Evolutionary conservation across 2,113 vertebrate genomes (phyloP).

Genomic region (Serilophus lunatus): DNA sequence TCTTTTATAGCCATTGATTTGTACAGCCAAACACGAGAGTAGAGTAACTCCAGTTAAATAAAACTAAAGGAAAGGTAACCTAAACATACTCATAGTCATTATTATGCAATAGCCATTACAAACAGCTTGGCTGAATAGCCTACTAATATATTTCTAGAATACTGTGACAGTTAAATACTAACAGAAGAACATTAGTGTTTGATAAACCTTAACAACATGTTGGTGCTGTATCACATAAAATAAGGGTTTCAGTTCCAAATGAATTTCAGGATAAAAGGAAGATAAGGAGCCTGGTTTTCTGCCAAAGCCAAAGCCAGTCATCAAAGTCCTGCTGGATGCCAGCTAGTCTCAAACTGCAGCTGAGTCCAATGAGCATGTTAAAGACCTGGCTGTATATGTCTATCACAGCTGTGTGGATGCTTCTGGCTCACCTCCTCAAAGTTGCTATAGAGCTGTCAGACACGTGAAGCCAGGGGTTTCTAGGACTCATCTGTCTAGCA

Average conservation of each 20-base stretch:
- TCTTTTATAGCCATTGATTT: background rate
- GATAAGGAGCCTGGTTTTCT: background rate
- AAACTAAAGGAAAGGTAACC: background rate
- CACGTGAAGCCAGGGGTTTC: background rate
- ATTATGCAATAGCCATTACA: background rate
- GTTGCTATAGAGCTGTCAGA: background rate
- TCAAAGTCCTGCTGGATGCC: background rate
- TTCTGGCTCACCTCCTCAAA: background rate
- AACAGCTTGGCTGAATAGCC: background rate
- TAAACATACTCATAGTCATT: background rate
- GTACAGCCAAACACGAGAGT: background rate
- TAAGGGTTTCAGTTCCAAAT: background rate
- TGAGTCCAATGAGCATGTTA: rapidly evolving
- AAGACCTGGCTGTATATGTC: background rate
- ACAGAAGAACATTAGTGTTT: background rate
- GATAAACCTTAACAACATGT: background rate
- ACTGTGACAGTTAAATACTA: background rate
- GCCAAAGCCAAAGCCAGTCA: background rate
- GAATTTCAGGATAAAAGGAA: background rate
- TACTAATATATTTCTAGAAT: background rate
- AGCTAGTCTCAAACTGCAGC: background rate
- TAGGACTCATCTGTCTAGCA: background rate
- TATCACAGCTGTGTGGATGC: background rate
- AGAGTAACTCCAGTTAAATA: background rate
- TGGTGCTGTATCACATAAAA: background rate